Conservation (phyloP, 2,888 invertebrate species). For the Boloria euphrosyne region DNA sequence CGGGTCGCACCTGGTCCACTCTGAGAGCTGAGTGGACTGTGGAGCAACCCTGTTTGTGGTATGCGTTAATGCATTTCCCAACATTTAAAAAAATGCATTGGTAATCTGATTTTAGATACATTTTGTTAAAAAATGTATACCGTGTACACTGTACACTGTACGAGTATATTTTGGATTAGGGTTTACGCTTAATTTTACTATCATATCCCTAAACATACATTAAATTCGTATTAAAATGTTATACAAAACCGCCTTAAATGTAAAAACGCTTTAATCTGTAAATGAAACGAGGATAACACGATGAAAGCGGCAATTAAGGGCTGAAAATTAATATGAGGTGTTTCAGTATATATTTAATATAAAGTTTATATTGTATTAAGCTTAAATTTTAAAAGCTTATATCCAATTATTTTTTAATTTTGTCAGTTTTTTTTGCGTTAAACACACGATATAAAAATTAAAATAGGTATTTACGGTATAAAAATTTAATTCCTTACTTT, state of each 20-base stretch:
- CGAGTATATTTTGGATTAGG: not conserved
- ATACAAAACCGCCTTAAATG: constrained; percentile 2
- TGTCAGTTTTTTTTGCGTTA: not conserved
- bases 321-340: not conserved
- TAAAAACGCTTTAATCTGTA: constrained; percentile 15
- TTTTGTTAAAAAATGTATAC: too few species aligned
- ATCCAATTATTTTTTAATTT: not conserved
- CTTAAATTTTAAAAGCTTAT: not conserved
- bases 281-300: not conserved
- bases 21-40: too few species aligned
- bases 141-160: too few species aligned
- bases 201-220: constrained; percentile 8
- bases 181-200: not conserved
- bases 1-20: too few species aligned
- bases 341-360: not conserved
- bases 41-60: too few species aligned
- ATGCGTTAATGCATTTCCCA: too few species aligned
- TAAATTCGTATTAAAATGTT: constrained; percentile 10
- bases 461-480: too few species aligned
- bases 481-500: too few species aligned
- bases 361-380: not conserved
- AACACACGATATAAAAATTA: too few species aligned
- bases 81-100: too few species aligned
- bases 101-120: too few species aligned
- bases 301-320: constrained; percentile 1